A percentile compares a stretch with the other conserved stretches of the same genome.
phyloP scores from a whole-genome alignment of 2,113 vertebrate species.

The Bucco capensis region DNA sequence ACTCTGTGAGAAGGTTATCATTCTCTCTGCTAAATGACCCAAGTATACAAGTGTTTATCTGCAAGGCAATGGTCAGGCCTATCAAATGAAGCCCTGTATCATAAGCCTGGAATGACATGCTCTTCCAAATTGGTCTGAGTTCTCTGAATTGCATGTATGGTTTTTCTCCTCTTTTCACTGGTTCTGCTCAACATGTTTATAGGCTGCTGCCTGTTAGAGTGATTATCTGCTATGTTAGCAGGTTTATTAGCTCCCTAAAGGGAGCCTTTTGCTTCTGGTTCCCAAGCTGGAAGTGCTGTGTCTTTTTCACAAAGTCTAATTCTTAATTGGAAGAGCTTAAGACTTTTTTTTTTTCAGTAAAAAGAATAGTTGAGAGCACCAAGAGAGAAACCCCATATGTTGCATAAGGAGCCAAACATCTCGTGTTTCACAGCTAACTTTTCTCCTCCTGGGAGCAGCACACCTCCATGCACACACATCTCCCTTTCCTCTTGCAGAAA shows the following conservation, averaged over 20 bases:
- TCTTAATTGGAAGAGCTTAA: not conserved
- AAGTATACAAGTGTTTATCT: not conserved
- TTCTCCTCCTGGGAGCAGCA: not conserved
- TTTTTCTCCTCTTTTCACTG: not conserved
- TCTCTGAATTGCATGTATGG: not conserved
- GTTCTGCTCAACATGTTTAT: accelerated
- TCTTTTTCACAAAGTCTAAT: not conserved
- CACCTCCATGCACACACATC: not conserved
- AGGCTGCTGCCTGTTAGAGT: not conserved
- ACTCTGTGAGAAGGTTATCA: not conserved
- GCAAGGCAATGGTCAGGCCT: not conserved
- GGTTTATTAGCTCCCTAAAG: not conserved
- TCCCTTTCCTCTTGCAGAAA: slow-evolving; percentile 82
- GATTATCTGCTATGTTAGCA: not conserved
- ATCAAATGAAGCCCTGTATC: not conserved
- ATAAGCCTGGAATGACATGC: not conserved
- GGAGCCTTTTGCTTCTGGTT: not conserved
- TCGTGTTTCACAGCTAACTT: not conserved
- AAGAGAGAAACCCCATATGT: no score
- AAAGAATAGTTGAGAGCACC: not conserved
- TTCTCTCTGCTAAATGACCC: not conserved
- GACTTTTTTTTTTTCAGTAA: not conserved
- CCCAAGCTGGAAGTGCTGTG: not conserved
- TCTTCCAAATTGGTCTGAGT: accelerated
- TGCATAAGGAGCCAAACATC: accelerated